Percentiles rank a stretch among this genome's conserved stretches.
phyloP scores from a whole-genome alignment of 2,888 invertebrate genomes.

The Erebia ligea region DNA sequence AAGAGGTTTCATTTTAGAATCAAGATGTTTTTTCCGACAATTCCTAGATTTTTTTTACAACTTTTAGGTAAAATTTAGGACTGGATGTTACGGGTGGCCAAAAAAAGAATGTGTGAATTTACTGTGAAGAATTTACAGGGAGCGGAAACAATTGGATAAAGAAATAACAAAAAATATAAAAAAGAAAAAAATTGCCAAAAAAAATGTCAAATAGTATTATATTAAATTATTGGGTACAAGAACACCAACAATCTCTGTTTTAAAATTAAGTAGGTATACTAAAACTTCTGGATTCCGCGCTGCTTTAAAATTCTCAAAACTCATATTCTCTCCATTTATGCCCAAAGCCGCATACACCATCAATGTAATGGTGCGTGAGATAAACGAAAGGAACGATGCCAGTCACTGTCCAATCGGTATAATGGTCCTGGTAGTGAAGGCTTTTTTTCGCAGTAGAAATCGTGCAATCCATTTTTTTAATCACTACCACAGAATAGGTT shows the following conservation, averaged over 20 bases:
- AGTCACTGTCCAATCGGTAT: slow-evolving; percentile 14
- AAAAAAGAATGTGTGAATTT: too few species aligned
- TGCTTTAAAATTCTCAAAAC: background rate
- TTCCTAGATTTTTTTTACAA: background rate
- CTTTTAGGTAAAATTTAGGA: too few species aligned
- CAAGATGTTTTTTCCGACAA: background rate
- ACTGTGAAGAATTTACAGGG: too few species aligned
- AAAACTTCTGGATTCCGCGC: too few species aligned
- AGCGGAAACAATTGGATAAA: background rate
- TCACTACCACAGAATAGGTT: too few species aligned
- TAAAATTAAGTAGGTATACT: too few species aligned
- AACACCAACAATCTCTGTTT: too few species aligned
- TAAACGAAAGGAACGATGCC: slow-evolving; percentile 4
- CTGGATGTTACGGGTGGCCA: too few species aligned
- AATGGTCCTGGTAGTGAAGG: background rate
- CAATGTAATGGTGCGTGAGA: background rate
- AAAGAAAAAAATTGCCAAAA: too few species aligned
- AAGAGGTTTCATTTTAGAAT: background rate
- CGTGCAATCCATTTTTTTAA: background rate
- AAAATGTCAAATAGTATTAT: too few species aligned
- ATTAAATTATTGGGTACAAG: too few species aligned
- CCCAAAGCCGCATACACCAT: background rate
- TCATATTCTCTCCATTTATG: background rate
- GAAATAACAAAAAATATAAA: too few species aligned
- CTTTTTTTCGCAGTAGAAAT: slow-evolving; percentile 3